Base-by-base conservation (phyloP, 1,140 invertebrate genomes). In the Ectropis grisescens region DNA sequence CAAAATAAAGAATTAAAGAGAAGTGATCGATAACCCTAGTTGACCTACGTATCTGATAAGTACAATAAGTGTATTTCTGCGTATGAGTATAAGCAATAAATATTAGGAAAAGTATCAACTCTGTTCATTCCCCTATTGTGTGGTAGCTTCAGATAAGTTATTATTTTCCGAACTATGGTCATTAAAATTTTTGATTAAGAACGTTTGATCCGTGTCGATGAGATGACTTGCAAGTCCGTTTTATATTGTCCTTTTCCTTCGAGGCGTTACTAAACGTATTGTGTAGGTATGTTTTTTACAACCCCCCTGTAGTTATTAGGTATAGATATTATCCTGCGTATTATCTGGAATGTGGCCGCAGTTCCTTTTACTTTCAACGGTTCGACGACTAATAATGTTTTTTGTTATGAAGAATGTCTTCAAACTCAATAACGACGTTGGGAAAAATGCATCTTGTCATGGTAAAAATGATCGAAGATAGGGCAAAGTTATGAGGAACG, bases 171-270 rank as follows among this genome's bases (percentile, higher is more conserved):
- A 76, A 71, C 65, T 76, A 75, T 81, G 72, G 71, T 81, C 71
- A 81, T 81, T 81, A 81, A 79, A 81, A 78, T 81, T 81, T 78
- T 72, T 79, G 76, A 81, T 78, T 78, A 81, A 75, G 69, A 57
- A 65, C 72, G 59, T 81, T 75, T 66, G 67, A 76, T 68, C 68
- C 72, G 62, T 70, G 62, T 74, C 76, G 72, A 70, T 71, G 54
- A 62, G 62, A 71, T 80, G 75, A 80, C 66, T 47, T 36, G 69
- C 72, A 70, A 70, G 48, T 66, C 41, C 52, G 41, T 49, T 33
- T 33, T 32, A 59, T 54, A 61, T 64, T 64, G 57, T 72, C 67
- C 67, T 66, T 64, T 60, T 58, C 55, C 57, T 58, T 49, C 45
- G 49, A 58, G 60, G 60, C 72, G 61, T 74, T 67, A 67, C 76